phyloP scores from a whole-genome alignment of 2,113 vertebrate genomes.

The Albula goreensis region DNA sequence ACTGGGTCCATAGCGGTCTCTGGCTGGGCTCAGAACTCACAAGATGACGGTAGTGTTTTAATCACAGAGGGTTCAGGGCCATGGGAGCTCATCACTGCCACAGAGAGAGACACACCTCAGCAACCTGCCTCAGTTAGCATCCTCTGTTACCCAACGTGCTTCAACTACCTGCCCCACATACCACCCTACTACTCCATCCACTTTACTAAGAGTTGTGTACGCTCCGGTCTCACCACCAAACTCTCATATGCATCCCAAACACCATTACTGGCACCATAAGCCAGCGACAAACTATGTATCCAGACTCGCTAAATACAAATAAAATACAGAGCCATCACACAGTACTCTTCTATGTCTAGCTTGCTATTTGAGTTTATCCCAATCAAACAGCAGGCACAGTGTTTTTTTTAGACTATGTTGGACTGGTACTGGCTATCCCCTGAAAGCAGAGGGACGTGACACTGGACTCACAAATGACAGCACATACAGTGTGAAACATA shows the following conservation, averaged over 20 bases:
- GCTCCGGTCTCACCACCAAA: no score
- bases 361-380: no score
- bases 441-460: background rate
- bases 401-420: no score
- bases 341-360: no score
- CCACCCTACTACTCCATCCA: background rate
- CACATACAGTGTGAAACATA: background rate
- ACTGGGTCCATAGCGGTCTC: constrained; percentile 1
- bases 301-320: background rate
- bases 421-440: no score
- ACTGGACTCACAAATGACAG: background rate
- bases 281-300: background rate
- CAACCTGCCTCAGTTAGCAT: constrained; percentile 14
- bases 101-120: constrained; percentile 21
- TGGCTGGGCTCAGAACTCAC: constrained; percentile 56
- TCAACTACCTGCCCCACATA: no score
- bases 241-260: no score
- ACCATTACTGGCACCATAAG: background rate
- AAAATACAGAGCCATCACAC: no score
- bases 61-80: constrained; percentile 58
- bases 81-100: constrained; percentile 62
- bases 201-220: background rate
- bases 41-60: constrained; percentile 51
- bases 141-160: no score
- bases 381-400: no score